Percentiles rank a stretch among this genome's conserved stretches.
Evolutionary conservation across 2,797 vertebrate species (phyloP).

Genomic region (Trichosurus vulpecula): DNA sequence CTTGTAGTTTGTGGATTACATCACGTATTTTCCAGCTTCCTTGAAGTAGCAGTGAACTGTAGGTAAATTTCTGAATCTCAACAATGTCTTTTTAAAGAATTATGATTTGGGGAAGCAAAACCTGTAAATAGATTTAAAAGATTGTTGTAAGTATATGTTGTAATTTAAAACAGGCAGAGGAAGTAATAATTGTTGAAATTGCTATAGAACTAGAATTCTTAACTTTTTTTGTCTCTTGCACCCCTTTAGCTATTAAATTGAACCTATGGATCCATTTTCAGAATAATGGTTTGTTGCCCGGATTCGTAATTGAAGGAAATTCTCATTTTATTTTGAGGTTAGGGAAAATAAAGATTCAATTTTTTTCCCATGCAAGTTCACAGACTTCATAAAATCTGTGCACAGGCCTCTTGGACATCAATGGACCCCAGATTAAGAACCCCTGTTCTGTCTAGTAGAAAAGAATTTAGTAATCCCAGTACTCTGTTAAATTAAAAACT

Average conservation of each 20-base stretch:
- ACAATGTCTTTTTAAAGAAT: slow-evolving; percentile 21
- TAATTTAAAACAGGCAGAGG: background rate
- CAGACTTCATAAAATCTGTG: too few relatives aligned
- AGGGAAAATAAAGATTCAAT: background rate
- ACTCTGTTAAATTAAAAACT: too few relatives aligned
- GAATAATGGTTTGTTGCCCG: background rate
- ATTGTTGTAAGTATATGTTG: background rate
- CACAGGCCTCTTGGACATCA: too few relatives aligned
- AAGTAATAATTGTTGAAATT: background rate
- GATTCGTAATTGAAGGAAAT: background rate
- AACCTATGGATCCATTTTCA: background rate
- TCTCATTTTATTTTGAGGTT: background rate
- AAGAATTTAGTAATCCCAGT: too few relatives aligned
- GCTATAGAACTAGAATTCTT: background rate
- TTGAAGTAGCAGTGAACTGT: too few relatives aligned
- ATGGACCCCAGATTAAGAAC: too few relatives aligned
- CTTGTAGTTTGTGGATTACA: too few relatives aligned
- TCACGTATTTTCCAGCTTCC: too few relatives aligned
- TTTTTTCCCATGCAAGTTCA: too few relatives aligned
- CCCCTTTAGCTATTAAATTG: background rate
- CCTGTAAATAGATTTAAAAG: slow-evolving; percentile 31
- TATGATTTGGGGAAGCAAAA: slow-evolving; percentile 6
- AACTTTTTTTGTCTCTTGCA: background rate
- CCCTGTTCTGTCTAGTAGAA: too few relatives aligned
- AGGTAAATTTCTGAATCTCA: too few relatives aligned